Conservation (phyloP, 2,113 vertebrate species). For the Rhinolophus sinicus region DNA sequence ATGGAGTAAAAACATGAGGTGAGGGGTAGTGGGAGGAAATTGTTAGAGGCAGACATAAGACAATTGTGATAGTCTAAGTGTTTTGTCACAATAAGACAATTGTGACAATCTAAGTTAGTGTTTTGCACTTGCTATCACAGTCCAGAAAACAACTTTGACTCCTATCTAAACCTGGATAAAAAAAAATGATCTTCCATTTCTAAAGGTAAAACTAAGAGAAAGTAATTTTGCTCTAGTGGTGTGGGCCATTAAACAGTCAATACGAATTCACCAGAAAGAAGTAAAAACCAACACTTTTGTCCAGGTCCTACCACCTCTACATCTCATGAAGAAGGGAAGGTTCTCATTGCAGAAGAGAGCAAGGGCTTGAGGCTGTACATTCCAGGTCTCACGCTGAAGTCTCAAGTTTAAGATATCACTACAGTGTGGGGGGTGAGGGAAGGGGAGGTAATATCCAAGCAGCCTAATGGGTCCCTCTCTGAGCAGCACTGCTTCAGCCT, state of each 20-base stretch:
- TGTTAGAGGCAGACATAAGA: not conserved
- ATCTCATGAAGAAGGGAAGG: not conserved
- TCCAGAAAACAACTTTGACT: conserved; percentile 25
- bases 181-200: not conserved
- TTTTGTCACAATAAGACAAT: not conserved
- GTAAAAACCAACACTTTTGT: not conserved
- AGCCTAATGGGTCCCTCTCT: not conserved
- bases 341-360: not conserved
- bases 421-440: too few species aligned
- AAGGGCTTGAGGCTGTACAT: not conserved
- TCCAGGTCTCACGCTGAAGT: not conserved
- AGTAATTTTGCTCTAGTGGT: not conserved
- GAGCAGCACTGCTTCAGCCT: not conserved
- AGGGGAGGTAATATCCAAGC: not conserved
- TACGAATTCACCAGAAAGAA: not conserved
- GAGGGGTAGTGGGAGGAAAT: not conserved
- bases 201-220: not conserved
- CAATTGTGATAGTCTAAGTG: not conserved
- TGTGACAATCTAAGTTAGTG: not conserved
- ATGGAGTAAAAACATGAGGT: not conserved
- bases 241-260: not conserved
- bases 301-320: not conserved
- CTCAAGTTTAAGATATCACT: not conserved
- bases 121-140: not conserved
- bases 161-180: not conserved